These are phyloP conservation scores for Alces alces DNA, from an alignment of 2,113 vertebrate species.

Conservation along the genomic window DNA sequence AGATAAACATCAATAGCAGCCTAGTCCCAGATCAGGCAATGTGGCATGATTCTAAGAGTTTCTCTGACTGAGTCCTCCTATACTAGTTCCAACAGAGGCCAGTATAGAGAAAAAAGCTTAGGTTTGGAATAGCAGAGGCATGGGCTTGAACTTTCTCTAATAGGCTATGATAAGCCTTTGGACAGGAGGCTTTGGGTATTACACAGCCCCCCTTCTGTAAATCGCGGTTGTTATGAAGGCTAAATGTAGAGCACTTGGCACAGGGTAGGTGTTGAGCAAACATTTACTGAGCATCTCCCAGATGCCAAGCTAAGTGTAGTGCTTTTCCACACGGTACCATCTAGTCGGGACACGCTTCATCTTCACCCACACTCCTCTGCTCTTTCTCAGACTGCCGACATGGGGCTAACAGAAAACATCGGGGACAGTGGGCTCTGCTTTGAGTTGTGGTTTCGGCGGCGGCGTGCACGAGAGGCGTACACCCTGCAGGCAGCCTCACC, in stretches of 20 bases:
- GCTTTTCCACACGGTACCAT: not conserved
- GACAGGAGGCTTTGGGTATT: not conserved
- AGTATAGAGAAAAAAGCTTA: not conserved
- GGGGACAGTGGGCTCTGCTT: slow-evolving; percentile 89
- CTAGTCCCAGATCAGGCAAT: not conserved
- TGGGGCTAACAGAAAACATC: slow-evolving; percentile 92
- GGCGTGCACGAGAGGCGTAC: slow-evolving; percentile 84
- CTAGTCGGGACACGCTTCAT: not conserved
- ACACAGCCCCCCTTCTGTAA: slow-evolving; percentile 4
- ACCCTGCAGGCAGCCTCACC: slow-evolving; percentile 84
- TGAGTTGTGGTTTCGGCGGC: slow-evolving; percentile 89
- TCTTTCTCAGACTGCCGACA: slow-evolving; percentile 85
- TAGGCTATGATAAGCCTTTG: not conserved
- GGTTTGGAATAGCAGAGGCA: not conserved
- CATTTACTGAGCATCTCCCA: slow-evolving; percentile 11
- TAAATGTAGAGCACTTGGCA: slow-evolving; percentile 8
- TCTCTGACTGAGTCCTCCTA: not conserved
- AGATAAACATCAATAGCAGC: not conserved
- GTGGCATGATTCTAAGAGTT: not conserved
- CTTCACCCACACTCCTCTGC: not conserved
- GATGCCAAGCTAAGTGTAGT: slow-evolving; percentile 9
- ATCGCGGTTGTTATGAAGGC: not conserved
- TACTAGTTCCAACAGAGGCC: not conserved
- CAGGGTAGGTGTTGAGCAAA: not conserved
- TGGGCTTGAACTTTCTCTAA: not conserved